Evolutionary conservation across 2,797 vertebrate species (phyloP).

Genomic region (Anguilla megastoma): DNA sequence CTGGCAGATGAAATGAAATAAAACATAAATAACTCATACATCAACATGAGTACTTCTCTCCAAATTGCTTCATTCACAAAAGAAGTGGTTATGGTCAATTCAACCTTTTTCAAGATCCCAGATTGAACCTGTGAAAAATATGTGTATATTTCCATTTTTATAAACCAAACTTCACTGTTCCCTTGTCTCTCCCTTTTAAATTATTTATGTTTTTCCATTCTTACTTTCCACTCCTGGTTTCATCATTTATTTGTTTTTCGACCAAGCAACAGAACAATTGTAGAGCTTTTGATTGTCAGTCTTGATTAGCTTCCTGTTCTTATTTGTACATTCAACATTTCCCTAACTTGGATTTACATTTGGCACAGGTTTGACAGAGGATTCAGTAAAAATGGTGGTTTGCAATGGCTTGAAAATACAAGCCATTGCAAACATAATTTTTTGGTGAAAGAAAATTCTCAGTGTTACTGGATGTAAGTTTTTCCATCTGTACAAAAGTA

Average conservation of each 20-base stretch:
- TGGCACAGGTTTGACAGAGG: neutral
- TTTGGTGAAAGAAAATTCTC: neutral
- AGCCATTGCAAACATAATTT: neutral
- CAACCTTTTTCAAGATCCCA: neutral
- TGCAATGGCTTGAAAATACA: neutral
- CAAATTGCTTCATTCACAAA: neutral
- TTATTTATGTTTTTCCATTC: conserved; percentile 9
- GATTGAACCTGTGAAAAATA: neutral
- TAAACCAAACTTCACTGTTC: neutral
- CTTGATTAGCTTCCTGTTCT: conserved; percentile 5
- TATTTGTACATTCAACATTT: neutral
- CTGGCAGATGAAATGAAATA: neutral
- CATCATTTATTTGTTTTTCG: neutral
- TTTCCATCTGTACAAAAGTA: neutral
- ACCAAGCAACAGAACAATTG: neutral
- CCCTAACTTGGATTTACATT: neutral
- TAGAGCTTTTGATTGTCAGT: neutral
- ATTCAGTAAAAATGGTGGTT: neutral
- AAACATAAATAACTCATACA: neutral
- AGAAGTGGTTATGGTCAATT: neutral
- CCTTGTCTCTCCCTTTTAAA: neutral
- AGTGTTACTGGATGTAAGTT: neutral
- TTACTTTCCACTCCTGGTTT: neutral
- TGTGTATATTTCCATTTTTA: neutral
- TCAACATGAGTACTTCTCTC: neutral